Evolutionary conservation across 2,888 invertebrate species (phyloP).

Genomic region (Oscheius myriophilus): DNA sequence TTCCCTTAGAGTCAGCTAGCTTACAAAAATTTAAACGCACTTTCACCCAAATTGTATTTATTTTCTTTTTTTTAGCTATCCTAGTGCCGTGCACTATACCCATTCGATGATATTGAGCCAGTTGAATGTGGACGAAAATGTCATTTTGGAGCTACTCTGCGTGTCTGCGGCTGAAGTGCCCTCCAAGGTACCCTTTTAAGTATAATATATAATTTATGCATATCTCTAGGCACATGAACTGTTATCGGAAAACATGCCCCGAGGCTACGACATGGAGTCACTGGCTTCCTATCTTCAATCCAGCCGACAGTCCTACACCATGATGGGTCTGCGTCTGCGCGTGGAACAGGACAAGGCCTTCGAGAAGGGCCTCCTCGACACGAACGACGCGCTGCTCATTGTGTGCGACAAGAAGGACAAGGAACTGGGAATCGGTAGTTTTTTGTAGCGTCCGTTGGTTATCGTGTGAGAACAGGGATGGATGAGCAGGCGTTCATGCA

Average conservation of each 20-base stretch:
- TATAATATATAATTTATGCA: conserved; percentile 8
- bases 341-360: conserved; percentile 67
- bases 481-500: conserved; percentile 61
- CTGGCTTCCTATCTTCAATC: conserved; percentile 55
- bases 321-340: conserved; percentile 61
- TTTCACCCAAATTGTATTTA: neutral
- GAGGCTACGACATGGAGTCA: conserved; percentile 61
- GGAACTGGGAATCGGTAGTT: conserved; percentile 65
- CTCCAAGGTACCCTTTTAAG: conserved; percentile 36
- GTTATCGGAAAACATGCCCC: conserved; percentile 62
- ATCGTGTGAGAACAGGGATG: conserved; percentile 33
- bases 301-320: conserved; percentile 61
- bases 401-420: conserved; percentile 65
- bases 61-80: conserved; percentile 53
- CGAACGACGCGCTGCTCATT: conserved; percentile 62
- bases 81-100: conserved; percentile 64
- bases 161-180: conserved; percentile 58
- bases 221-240: conserved; percentile 34
- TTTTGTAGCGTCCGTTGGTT: neutral
- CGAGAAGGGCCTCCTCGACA: conserved; percentile 60
- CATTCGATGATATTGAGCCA: conserved; percentile 60
- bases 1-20: no score
- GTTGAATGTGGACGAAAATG: conserved; percentile 55
- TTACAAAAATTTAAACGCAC: neutral
- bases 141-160: conserved; percentile 62